These are phyloP conservation scores for Drosophila barbarae DNA, from an alignment of 2,888 invertebrate species.

Conservation along the genomic window DNA sequence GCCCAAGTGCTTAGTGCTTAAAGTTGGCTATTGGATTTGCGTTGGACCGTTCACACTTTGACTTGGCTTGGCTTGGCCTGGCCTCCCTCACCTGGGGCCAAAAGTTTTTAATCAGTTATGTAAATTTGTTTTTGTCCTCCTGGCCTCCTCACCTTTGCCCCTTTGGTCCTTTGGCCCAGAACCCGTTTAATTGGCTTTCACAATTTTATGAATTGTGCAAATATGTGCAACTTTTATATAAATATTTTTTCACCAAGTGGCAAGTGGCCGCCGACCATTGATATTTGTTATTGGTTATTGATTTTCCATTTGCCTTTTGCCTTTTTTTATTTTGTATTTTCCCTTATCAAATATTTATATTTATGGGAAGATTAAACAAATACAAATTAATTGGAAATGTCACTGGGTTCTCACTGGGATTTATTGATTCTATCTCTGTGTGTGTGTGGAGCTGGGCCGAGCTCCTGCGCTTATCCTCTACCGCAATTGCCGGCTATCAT, in stretches of 20 bases:
- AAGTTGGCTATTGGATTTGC: constrained; percentile 36
- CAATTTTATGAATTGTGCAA: constrained; percentile 52
- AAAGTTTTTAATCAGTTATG: constrained; percentile 74
- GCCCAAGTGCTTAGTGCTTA: constrained; percentile 23
- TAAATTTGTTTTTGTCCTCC: constrained; percentile 62
- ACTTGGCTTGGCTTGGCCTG: neutral
- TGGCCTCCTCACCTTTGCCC: no score
- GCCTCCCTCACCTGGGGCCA: constrained; percentile 12
- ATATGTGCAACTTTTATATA: constrained; percentile 19
- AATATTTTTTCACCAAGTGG: constrained; percentile 1
- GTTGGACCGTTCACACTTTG: constrained; percentile 32
- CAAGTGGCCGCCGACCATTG: constrained; percentile 35
- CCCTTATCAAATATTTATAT: constrained; percentile 20
- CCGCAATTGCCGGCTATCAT: constrained; percentile 32
- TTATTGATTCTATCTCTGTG: constrained; percentile 16
- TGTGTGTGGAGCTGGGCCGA: neutral
- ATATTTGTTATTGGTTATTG: constrained; percentile 31
- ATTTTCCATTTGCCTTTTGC: constrained; percentile 15
- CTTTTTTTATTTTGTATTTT: neutral
- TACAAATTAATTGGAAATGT: constrained; percentile 24
- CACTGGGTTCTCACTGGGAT: neutral
- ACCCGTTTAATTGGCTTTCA: constrained; percentile 55
- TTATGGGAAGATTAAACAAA: constrained; percentile 13
- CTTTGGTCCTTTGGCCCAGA: constrained; percentile 1
- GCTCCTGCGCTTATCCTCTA: constrained; percentile 5